Evolutionary conservation across 2,797 vertebrate genomes (phyloP).

Genomic region (Rhincodon typus): DNA sequence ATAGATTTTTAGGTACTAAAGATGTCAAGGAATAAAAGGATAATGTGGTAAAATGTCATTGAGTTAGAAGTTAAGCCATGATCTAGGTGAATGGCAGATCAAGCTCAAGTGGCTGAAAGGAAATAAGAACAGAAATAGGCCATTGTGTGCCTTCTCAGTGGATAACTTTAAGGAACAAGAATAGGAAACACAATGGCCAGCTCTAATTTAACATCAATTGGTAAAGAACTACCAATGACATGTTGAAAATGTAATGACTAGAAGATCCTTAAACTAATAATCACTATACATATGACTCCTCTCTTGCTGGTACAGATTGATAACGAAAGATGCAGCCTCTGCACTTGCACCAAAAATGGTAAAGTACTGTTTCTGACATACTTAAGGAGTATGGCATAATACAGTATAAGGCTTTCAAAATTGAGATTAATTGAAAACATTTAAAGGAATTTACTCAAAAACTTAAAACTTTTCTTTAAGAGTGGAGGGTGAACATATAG

Average conservation of each 20-base stretch:
- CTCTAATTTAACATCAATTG: not conserved
- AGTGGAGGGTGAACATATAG: not conserved
- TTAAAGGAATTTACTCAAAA: not conserved
- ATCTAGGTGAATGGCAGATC: too few species aligned
- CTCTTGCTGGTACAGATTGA: not conserved
- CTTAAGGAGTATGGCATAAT: too few species aligned
- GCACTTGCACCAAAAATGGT: not conserved
- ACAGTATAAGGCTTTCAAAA: not conserved
- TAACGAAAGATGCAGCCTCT: not conserved
- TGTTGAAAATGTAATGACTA: not conserved
- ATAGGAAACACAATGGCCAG: not conserved
- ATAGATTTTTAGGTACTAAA: too few species aligned
- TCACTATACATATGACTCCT: not conserved
- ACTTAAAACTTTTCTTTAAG: not conserved
- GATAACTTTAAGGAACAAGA: not conserved
- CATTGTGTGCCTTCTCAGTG: too few species aligned
- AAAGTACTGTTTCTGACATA: not conserved
- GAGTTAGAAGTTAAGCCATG: too few species aligned
- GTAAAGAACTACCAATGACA: not conserved
- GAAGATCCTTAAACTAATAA: not conserved
- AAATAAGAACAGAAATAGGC: too few species aligned
- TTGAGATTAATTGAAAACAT: not conserved
- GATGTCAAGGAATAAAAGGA: too few species aligned
- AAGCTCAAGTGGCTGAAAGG: too few species aligned
- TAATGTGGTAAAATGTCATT: too few species aligned